Evolutionary conservation across 1,140 invertebrate genomes (phyloP), one percentile per base, ranked within the genome.

Genomic region (Cherax destructor): DNA sequence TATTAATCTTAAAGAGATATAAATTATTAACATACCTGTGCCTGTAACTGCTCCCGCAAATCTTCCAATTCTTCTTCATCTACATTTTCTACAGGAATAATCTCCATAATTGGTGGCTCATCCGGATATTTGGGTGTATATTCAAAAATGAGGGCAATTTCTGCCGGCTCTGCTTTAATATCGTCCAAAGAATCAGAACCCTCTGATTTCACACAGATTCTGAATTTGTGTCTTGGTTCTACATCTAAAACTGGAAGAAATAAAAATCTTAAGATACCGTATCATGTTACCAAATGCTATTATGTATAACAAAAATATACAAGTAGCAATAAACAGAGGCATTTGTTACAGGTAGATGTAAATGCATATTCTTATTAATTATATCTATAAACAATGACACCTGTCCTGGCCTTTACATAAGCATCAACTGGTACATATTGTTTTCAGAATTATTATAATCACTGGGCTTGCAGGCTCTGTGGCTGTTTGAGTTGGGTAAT

Each of bases 101-200:
- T 96, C 94, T 97, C 97, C 92, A 99, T 96, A 30, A 96, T 91
- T 7, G 98, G 97, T 11, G 96, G 95, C 94, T 97, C 97, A 94
- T 99, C 98, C 5, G 98, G 98, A 95, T 99, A 99, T 92, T 96
- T 97, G 77, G 96, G 94, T 21, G 97, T 97, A 93, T 98, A 98
- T 41, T 97, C 97, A 94, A 99, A 98, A 93, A 50, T 78, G 5
- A 91, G 59, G 84, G 61, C 81, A 41, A 93, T 79, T 30, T 79
- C 52, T n/a, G 92, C 92, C 50, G 83, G 77, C 21, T 92, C 89
- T 61, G 88, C 86, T 85, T 86, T 65, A 49, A 81, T 30, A 30
- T 85, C 85, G 76, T 89, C 87, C 59, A 69, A 86, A 88, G 78
- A 88, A 80, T 78, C 91, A 61, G 86, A 86, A 61, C 86, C 91